Evolutionary conservation across 1,140 invertebrate genomes (phyloP).

Genomic region (Pentalonia nigronervosa): DNA sequence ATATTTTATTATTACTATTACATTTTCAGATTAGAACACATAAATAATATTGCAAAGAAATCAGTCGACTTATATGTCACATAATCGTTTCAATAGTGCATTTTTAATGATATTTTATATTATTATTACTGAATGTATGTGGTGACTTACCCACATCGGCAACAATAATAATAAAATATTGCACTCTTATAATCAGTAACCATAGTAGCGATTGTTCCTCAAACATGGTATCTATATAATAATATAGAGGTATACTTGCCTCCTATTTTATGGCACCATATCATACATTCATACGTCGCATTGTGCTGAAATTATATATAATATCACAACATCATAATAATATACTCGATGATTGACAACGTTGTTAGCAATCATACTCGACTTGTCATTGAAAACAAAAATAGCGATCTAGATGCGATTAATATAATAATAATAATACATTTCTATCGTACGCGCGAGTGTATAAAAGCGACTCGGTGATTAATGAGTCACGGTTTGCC

Average conservation of each 20-base stretch:
- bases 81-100: background rate
- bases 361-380: background rate
- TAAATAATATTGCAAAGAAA: background rate
- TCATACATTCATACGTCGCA: background rate
- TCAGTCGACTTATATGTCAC: background rate
- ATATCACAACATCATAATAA: background rate
- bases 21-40: background rate
- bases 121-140: background rate
- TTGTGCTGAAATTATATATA: background rate
- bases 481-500: background rate
- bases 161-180: background rate
- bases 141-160: background rate
- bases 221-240: no score
- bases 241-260: no score
- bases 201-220: background rate
- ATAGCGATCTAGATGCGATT: background rate
- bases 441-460: background rate
- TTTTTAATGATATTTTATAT: background rate
- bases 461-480: background rate
- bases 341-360: background rate
- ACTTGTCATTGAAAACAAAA: constrained; percentile 26
- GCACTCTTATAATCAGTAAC: background rate
- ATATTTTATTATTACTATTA: background rate
- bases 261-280: background rate
- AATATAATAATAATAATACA: background rate